Conservation (phyloP, 2,888 invertebrate species). For the Spialia ferax region DNA sequence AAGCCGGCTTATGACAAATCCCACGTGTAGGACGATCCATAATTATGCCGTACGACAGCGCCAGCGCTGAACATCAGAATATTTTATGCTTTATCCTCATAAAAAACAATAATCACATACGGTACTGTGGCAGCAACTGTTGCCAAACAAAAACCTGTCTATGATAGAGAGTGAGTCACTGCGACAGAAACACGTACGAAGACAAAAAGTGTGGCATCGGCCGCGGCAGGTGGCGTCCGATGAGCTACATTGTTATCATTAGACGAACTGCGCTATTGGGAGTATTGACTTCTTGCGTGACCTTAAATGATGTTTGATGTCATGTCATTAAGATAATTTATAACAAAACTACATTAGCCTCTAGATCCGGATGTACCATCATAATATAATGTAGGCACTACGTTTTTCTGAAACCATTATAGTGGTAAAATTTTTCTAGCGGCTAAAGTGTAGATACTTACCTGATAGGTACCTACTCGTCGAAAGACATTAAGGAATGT, state of each 20-base stretch:
- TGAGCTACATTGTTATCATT: conserved; percentile 18
- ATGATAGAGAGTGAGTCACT: conserved; percentile 37
- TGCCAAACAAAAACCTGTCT: conserved; percentile 36
- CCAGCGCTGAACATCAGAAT: too few species aligned
- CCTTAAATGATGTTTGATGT: conserved; percentile 4
- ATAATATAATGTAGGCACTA: not conserved
- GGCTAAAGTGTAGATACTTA: too few species aligned
- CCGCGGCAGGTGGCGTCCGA: conserved; percentile 23
- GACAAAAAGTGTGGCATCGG: conserved; percentile 19
- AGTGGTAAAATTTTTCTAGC: too few species aligned
- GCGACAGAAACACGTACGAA: conserved; percentile 8
- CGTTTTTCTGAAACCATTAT: not conserved
- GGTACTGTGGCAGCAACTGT: conserved; percentile 20
- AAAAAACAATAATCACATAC: conserved; percentile 25
- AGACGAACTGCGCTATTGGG: not conserved
- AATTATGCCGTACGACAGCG: too few species aligned
- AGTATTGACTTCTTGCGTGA: conserved; percentile 12
- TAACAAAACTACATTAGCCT: not conserved
- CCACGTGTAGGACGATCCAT: too few species aligned
- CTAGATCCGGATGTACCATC: not conserved
- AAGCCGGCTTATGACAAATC: not conserved
- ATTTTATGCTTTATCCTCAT: not conserved
- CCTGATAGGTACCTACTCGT: too few species aligned
- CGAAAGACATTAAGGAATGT: too few species aligned
- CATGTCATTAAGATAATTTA: conserved; percentile 1